Evolutionary conservation across 2,113 vertebrate genomes (phyloP).

Genomic region (Clinocottus analis): DNA sequence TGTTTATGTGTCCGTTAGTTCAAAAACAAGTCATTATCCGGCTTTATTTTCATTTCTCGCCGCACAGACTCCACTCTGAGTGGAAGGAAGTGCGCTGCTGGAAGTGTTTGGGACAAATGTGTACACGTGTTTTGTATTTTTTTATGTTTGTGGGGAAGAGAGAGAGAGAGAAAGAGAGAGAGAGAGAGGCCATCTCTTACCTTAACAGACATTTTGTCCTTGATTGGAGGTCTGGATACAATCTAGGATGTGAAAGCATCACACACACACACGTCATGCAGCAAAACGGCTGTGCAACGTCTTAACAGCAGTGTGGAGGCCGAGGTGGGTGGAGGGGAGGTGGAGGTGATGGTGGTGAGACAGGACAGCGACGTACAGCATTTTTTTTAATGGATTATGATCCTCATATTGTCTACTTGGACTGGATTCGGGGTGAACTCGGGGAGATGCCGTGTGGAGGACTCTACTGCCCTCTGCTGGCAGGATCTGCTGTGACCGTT

Average conservation of each 20-base stretch:
- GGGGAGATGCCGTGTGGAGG: not conserved
- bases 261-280: slow-evolving; percentile 79
- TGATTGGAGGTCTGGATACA: slow-evolving; percentile 81
- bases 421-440: not conserved
- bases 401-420: not conserved
- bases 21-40: slow-evolving; percentile 24
- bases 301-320: slow-evolving; percentile 47
- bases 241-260: slow-evolving; percentile 85
- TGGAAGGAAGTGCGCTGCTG: not conserved
- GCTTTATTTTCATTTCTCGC: not conserved
- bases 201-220: slow-evolving; percentile 82
- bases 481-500: not conserved
- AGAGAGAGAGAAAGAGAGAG: not conserved
- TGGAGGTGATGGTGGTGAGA: not conserved
- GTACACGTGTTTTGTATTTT: not conserved
- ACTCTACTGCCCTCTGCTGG: slow-evolving; percentile 69
- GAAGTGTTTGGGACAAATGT: not conserved
- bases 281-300: slow-evolving; percentile 43
- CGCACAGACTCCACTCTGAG: not conserved
- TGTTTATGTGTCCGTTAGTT: slow-evolving; percentile 30
- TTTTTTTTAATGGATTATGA: not conserved
- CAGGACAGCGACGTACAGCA: not conserved
- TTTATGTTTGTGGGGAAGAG: not conserved
- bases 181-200: slow-evolving; percentile 68
- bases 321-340: not conserved